Percentiles rank a stretch among this genome's conserved stretches.
Evolutionary conservation across 30 jellyfish, hydroid and myxozoan species (phyloP).

Genomic region (Pelagia noctiluca): DNA sequence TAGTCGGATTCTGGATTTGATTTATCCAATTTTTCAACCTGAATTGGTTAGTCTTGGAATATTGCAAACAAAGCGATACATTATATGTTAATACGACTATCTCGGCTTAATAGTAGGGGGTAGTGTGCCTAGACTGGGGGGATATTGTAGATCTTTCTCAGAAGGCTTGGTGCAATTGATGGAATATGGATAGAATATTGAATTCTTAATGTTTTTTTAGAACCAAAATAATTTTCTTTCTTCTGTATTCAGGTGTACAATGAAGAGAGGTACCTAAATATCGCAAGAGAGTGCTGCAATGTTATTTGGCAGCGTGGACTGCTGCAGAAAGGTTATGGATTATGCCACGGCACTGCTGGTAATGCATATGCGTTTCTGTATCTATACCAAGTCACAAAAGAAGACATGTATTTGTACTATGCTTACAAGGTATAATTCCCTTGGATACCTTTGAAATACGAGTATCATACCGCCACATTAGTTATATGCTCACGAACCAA

Average conservation of each 20-base stretch:
- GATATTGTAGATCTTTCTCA: too few species aligned
- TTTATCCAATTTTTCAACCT: too few species aligned
- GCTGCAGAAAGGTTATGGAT: constrained; percentile 86
- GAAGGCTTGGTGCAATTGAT: background rate
- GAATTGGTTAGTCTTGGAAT: too few species aligned
- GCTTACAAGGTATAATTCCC: constrained; percentile 63
- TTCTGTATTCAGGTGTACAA: constrained; percentile 47
- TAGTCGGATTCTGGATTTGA: too few species aligned
- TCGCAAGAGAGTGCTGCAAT: constrained; percentile 75
- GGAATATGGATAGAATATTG: background rate
- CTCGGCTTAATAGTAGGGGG: too few species aligned
- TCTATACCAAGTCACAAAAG: constrained; percentile 65
- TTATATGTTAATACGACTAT: too few species aligned
- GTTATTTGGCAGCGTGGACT: constrained; percentile 94
- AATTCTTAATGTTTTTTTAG: background rate
- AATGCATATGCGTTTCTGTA: constrained; percentile 86
- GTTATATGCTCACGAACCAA: too few species aligned
- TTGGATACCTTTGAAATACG: too few species aligned
- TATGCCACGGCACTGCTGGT: constrained; percentile 96
- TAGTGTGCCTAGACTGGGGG: too few species aligned
- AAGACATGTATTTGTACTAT: constrained; percentile 53
- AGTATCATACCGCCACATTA: too few species aligned
- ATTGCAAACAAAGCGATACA: too few species aligned
- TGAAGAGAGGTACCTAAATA: constrained; percentile 64
- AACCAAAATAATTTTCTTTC: too few species aligned